phyloP scores from a whole-genome alignment of 1,140 invertebrate genomes.

The Elysia chlorotica region DNA sequence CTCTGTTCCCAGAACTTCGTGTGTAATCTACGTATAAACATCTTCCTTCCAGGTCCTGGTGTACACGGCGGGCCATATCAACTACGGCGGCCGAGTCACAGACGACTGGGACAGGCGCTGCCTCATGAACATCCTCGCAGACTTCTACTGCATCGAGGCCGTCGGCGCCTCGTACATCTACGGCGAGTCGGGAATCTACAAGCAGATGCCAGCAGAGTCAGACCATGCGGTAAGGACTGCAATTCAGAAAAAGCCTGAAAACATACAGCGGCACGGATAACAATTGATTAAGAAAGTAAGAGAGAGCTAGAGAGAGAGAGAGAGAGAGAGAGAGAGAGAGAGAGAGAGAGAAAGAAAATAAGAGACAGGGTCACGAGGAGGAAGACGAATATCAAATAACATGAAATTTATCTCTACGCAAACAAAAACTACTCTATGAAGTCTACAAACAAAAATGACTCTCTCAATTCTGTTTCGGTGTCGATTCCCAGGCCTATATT shows the following conservation, averaged over 20 bases:
- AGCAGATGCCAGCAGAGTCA: constrained; percentile 52
- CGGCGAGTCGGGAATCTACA: constrained; percentile 55
- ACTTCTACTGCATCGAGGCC: constrained; percentile 56
- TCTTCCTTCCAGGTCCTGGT: constrained; percentile 52
- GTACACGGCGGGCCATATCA: constrained; percentile 64
- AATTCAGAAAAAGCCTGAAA: too few relatives aligned
- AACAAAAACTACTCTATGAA: not conserved
- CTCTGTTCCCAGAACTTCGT: too few relatives aligned
- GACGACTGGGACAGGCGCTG: constrained; percentile 63
- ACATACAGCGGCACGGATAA: too few relatives aligned
- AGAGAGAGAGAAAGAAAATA: not conserved
- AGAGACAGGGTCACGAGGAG: not conserved
- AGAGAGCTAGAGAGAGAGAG: too few relatives aligned
- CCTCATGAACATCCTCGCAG: constrained; percentile 60
- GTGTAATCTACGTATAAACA: too few relatives aligned
- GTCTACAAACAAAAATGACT: not conserved
- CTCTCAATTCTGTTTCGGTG: not conserved
- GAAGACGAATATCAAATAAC: not conserved
- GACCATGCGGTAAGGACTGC: constrained; percentile 62
- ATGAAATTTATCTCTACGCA: not conserved
- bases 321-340: not conserved
- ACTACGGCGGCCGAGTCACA: constrained; percentile 64
- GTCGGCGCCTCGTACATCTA: constrained; percentile 49
- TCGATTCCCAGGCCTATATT: constrained; percentile 51
- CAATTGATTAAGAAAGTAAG: too few relatives aligned